Evolutionary conservation across 2,888 invertebrate species (phyloP), one percentile per base, ranked within the genome.

Genomic region (Tuta absoluta): DNA sequence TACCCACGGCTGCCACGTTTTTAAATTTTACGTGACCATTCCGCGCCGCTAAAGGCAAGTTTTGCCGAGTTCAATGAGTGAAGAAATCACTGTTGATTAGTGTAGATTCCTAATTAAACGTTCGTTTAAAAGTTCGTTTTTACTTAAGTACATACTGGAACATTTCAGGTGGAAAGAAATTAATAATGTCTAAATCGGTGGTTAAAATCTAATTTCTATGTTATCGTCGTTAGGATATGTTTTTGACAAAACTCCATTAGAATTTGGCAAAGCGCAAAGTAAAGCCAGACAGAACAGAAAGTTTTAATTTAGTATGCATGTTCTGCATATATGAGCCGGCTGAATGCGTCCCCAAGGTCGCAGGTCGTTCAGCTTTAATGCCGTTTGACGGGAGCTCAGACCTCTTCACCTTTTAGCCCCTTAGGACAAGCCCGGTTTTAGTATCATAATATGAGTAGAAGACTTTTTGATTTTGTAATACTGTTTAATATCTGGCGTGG

Each of bases 301-400:
- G 33, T n/a, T 57, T 41, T 63, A 41, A 63, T 59, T 23, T 45
- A 59, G 37, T 59, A 59, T 59, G 59, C 45, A 59, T 59, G 45
- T 45, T 38, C 11, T 41, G n/a, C 33, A 33, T 12, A 14, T 23
- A 41, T n/a, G 23, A 41, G 33, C 17, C 38, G 33, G 19, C 19
- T 45, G 21, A 59, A 59, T 59, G 45, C 17, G 38, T 59, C 59
- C 59, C 59, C 14, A 19, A 23, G 45, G 59, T 8, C 7, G 1
- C 12, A 3, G 56, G 24, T 28, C 45, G 45, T 45, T 59, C 19
- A 45, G 24, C 17, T 59, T 58, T 59, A 45, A 59, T 59, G 58
- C 11, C 58, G 24, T 57, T 57, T 57, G 33, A 19, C 57, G 57
- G 19, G 21, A 41, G 14, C 41, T 33, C 33, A 21, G 49, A 21